Evolutionary conservation across 2,113 vertebrate genomes (phyloP), one percentile per base, ranked within the genome.

Genomic region (Corythoichthys intestinalis): DNA sequence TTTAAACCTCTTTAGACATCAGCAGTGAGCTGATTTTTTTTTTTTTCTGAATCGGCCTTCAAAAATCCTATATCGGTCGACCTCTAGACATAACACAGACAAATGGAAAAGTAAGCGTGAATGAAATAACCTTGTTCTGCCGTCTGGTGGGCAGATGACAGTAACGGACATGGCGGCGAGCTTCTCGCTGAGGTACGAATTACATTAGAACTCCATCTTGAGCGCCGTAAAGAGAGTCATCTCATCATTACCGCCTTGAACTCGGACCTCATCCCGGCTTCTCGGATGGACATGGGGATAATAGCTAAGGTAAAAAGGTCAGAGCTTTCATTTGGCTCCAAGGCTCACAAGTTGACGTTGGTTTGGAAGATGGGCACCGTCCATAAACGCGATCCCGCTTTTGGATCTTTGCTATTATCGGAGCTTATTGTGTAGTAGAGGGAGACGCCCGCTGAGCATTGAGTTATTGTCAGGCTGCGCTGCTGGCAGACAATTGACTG

Each of bases 401-500:
- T 14, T 67, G 70, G 44, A 72, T 66, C 67, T 75, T 64, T 71
- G 71, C 68, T 69, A 58, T 58, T 66, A 77, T 66, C 67, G 73
- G 68, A 64, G 60, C 57, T 71, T 52, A 74, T 66, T 79, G 74
- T 72, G 72, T 54, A 20, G 67, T 17, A 66, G 57, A 75, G 71
- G 80, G 60, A 70, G 74, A 70, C 72, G 77, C 75, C 60, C 72
- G 70, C 66, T 39, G 62, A 62, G 58, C 74, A 79, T 86, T 15
- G 68, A 83, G 75, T 83, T 83, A 66, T 72, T 60, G 65, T 50
- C 8, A 12, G 58, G 62, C 74, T 56, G 52, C 12, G 20, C 20
- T 28, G 47, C 69, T 66, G 66, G 65, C 83, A 71, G 76, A 81
- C 75, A 76, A 75, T 81, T 76, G 81, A 86, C 83, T 71, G 75